These are phyloP conservation scores for Limnephilus lunatus DNA, from an alignment of 2,888 invertebrate genomes.

Conservation along the genomic window DNA sequence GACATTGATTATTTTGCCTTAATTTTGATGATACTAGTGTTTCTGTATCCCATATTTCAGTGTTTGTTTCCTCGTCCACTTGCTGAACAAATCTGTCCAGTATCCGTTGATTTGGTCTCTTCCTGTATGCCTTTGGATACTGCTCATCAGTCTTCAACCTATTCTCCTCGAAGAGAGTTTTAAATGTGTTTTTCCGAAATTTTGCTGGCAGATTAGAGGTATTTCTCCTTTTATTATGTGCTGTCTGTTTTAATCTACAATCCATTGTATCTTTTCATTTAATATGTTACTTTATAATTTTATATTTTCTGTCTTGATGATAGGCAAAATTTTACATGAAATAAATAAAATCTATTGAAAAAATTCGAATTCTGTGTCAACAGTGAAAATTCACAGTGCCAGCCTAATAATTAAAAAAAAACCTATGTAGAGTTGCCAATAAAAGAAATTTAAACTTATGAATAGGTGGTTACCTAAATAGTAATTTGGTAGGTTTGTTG, in stretches of 20 bases:
- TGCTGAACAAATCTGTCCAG: slow-evolving; percentile 1
- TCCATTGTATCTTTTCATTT: slow-evolving; percentile 14
- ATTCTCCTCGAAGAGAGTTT: slow-evolving; percentile 32
- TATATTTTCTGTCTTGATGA: background rate
- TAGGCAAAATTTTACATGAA: background rate
- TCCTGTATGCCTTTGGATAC: background rate
- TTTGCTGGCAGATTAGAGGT: slow-evolving; percentile 25
- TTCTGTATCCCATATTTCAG: slow-evolving; percentile 45
- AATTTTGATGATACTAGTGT: background rate
- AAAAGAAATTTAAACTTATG: background rate
- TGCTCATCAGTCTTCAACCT: slow-evolving; percentile 22
- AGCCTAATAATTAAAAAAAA: background rate
- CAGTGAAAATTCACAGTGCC: background rate
- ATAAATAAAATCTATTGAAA: background rate
- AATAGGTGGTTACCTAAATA: background rate
- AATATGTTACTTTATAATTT: background rate
- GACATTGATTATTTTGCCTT: slow-evolving; percentile 3
- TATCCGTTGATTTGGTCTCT: slow-evolving; percentile 20
- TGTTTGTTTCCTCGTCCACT: background rate
- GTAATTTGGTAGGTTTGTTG: background rate
- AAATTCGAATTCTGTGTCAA: background rate
- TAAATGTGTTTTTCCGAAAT: slow-evolving; percentile 18
- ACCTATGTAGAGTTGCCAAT: background rate
- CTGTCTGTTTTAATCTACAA: slow-evolving; percentile 2
- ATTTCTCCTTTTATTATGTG: background rate